Evolutionary conservation across 2,888 invertebrate genomes (phyloP), one percentile per base, ranked within the genome.

Genomic region (Melinopterus prodromus): DNA sequence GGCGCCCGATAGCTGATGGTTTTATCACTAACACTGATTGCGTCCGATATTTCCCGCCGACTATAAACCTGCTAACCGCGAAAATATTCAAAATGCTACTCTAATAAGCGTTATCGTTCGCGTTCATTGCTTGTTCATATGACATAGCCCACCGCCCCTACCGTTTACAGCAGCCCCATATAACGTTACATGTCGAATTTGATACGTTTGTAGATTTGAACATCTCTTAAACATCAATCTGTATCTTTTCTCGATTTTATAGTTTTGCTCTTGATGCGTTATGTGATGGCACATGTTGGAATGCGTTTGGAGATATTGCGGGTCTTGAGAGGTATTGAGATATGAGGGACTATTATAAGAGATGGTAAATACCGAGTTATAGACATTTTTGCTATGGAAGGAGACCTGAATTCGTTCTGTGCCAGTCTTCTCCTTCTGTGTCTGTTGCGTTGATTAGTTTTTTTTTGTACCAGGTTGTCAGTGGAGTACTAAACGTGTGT

Each of bases 1-100:
- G 85, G 84, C 84, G 36, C 26, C 85, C 86, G 87, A 87, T 87
- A 88, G 87, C 86, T 87, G 87, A 87, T 87, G 87, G 87, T 87
- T 88, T 88, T 87, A 88, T 88, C 87, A 87, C 87, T 86, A 86
- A 84, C 86, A 86, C 87, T 87, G 87, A 88, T 88, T 87, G 86
- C 84, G 83, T 84, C 74, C 83, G 87, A 87, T 87, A 87, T 87
- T 87, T 86, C 84, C 86, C 87, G 86, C 86, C 87, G 86, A 84
- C 85, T 85, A 85, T 87, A 87, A 87, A 87, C 83, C 83, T 82
- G 83, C 85, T 84, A 84, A 85, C 85, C 85, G 83, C 87, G 85
- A 86, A 87, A 88, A 86, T 86, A 87, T 87, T 85, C 85, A 84
- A 86, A 86, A 87, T 84, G 85, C 85, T 86, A 85, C 84, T 83